phyloP scores from a whole-genome alignment of 1,140 invertebrate species.

The Trichogramma pretiosum region DNA sequence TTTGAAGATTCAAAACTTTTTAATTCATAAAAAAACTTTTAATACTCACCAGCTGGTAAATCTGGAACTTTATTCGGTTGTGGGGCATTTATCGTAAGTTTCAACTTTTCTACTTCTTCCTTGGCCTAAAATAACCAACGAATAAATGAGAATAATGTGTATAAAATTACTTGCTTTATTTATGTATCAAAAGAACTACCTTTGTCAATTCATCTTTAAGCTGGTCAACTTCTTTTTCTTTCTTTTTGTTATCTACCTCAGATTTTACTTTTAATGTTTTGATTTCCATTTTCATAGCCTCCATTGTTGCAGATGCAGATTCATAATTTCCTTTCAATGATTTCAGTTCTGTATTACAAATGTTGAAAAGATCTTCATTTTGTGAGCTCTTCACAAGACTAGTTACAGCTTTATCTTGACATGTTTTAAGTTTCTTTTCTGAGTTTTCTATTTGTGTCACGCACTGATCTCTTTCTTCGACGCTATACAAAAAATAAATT shows the following conservation, averaged over 20 bases:
- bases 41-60: constrained; percentile 27
- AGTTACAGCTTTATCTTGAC: constrained; percentile 28
- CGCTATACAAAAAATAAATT: constrained; percentile 28
- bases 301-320: constrained; percentile 34
- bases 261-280: constrained; percentile 31
- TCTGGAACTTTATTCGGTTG: constrained; percentile 17
- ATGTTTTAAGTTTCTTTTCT: constrained; percentile 29
- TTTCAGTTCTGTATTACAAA: constrained; percentile 39
- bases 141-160: too few species aligned
- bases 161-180: too few species aligned
- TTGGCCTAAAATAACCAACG: constrained; percentile 31
- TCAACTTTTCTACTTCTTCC: constrained; percentile 30
- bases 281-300: constrained; percentile 38
- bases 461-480: constrained; percentile 41
- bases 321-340: constrained; percentile 38
- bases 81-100: constrained; percentile 21
- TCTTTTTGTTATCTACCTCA: constrained; percentile 27
- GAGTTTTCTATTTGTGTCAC: constrained; percentile 27
- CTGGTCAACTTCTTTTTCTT: constrained; percentile 35
- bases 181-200: constrained; percentile 21
- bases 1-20: constrained; percentile 19
- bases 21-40: constrained; percentile 7
- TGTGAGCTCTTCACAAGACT: constrained; percentile 33
- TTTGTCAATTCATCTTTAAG: constrained; percentile 33
- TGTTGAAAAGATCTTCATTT: constrained; percentile 27